These are phyloP conservation scores for Melinopterus prodromus DNA, from an alignment of 2,888 invertebrate genomes.

Conservation along the genomic window DNA sequence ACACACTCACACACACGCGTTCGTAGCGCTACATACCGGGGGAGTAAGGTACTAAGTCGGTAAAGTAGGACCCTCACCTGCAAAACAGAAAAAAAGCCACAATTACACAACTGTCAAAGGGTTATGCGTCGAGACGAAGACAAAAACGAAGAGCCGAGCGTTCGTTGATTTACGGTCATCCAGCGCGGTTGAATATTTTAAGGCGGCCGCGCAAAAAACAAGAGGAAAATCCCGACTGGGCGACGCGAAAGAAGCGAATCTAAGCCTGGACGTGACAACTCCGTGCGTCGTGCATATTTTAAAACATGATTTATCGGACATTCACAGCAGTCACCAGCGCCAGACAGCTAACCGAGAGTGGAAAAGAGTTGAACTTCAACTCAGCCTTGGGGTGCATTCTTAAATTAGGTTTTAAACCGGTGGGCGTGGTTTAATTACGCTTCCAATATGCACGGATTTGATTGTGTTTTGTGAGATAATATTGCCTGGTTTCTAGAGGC, in stretches of 20 bases:
- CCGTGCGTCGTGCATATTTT: slow-evolving; percentile 56
- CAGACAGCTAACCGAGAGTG: slow-evolving; percentile 6
- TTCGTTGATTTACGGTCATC: slow-evolving; percentile 4
- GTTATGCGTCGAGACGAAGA: neutral
- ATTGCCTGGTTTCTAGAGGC: neutral
- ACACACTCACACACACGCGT: neutral
- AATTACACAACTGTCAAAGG: neutral
- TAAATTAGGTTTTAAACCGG: slow-evolving; percentile 4
- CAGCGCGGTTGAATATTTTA: slow-evolving; percentile 42
- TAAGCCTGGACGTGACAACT: slow-evolving; percentile 51
- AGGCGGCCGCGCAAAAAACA: neutral
- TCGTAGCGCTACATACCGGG: slow-evolving; percentile 4
- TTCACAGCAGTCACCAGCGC: slow-evolving; percentile 26
- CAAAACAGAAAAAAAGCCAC: neutral
- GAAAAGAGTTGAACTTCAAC: neutral
- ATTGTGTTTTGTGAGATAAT: neutral
- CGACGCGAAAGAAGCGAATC: slow-evolving; percentile 48
- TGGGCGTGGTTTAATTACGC: neutral
- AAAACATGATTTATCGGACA: slow-evolving; percentile 53
- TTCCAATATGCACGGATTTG: neutral
- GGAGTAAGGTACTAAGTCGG: neutral
- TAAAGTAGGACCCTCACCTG: slow-evolving; percentile 4
- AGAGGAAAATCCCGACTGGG: slow-evolving; percentile 5
- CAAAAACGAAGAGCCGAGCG: neutral
- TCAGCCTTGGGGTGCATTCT: slow-evolving; percentile 4